These are phyloP conservation scores for Psylliodes chrysocephalus DNA, from an alignment of 2,888 invertebrate species.

Conservation along the genomic window DNA sequence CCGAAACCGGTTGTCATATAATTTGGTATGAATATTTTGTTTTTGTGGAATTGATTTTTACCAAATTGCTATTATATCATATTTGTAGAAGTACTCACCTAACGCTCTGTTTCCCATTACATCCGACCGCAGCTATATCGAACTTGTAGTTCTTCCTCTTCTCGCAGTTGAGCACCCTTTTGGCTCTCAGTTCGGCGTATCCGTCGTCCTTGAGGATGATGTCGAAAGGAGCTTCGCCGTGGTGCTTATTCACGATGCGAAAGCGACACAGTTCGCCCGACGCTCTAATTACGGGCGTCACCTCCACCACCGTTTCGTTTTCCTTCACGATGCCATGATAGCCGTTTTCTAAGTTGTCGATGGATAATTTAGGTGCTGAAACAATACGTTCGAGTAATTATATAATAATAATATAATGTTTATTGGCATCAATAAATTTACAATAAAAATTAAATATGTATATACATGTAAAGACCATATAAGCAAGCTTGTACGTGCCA, in stretches of 20 bases:
- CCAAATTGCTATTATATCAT: no score
- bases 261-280: conserved; percentile 80
- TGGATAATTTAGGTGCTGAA: conserved; percentile 78
- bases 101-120: conserved; percentile 79
- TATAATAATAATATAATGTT: no score
- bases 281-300: conserved; percentile 90
- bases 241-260: conserved; percentile 90
- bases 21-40: no score
- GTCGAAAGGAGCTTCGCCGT: conserved; percentile 90
- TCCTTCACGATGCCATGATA: conserved; percentile 94
- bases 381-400: no score
- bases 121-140: conserved; percentile 93
- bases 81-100: conserved; percentile 59
- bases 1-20: no score
- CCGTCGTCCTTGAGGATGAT: conserved; percentile 68
- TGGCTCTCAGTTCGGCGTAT: conserved; percentile 85
- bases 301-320: conserved; percentile 92
- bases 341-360: conserved; percentile 84
- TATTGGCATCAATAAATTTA: no score
- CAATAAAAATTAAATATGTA: no score
- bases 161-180: conserved; percentile 90
- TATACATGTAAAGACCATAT: no score
- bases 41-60: no score
- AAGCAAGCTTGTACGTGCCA: no score
- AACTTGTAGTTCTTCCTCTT: conserved; percentile 95